Base-by-base conservation (phyloP, 2,113 vertebrate species). In the Marmota monax region DNA sequence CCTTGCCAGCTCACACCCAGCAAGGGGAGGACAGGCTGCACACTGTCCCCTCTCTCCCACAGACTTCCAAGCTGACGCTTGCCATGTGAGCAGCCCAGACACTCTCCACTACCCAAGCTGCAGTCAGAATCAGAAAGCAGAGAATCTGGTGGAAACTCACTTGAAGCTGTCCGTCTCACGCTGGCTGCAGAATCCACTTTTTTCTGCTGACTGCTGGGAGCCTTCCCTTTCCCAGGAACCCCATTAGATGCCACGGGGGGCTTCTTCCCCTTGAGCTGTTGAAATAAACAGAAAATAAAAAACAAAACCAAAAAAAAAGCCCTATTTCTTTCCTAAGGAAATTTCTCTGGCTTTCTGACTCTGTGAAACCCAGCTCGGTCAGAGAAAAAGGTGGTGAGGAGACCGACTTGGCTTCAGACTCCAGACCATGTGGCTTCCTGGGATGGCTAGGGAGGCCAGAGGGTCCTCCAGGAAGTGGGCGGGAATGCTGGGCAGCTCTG, bases 181-280 rank as follows among this genome's bases (percentile, higher is more conserved):
- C 93, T 17, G 0, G 70, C 37, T 0, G 86, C 29, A 0, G 93
- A 7, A 0, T 97, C 97, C 0, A 48, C 84, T 29, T 82, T 96
- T 3, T 82, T 97, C 1, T 79, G 98, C 92, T 88, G 98, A 3
- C 65, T 12, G 58, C 80, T 87, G 3, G 2, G 63, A 2, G 83
- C 4, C 93, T 95, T 97, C 22, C 96, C 97, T 77, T 93, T 97
- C 1, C 94, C 94, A 0, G 89, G 2, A 1, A 90, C 9, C 17
- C 97, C 97, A 0, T 34, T 95, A 25, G 96, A 87, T 1, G 94
- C 92, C 0, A 34, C 0, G 0, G 97, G 97, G 17, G 97, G 96
- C 51, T 98, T 98, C 18, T 96, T 97, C 1, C 94, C 82, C 93
- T 96, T 98, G n/a, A 92, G 9, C 98, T 98, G 95, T 87, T 23